Percentiles rank a stretch among this genome's conserved stretches.
Conservation (phyloP, 2,888 invertebrate species). For the Caenorhabditis becei region DNA sequence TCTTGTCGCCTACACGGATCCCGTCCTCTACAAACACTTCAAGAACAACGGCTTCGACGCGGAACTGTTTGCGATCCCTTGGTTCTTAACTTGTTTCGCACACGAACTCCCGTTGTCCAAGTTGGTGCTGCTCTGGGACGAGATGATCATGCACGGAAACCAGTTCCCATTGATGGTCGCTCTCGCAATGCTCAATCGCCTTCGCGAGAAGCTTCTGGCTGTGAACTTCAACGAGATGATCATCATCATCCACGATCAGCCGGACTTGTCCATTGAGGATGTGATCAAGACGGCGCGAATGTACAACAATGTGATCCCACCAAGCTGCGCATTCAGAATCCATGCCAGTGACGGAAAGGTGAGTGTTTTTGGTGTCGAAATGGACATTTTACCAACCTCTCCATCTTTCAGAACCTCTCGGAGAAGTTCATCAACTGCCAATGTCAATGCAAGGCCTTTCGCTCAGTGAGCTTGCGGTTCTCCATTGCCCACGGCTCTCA, state of each 20-base stretch:
- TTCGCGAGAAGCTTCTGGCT: slow-evolving; percentile 85
- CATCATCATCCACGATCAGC: slow-evolving; percentile 96
- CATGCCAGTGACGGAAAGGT: slow-evolving; percentile 60
- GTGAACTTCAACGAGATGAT: slow-evolving; percentile 99
- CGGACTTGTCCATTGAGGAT: slow-evolving; percentile 73
- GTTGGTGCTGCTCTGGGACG: slow-evolving; percentile 98
- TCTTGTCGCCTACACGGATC: slow-evolving; percentile 95
- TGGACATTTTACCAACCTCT: too few species aligned
- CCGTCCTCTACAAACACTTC: slow-evolving; percentile 92
- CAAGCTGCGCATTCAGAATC: slow-evolving; percentile 68
- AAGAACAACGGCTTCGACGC: slow-evolving; percentile 94
- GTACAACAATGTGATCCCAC: slow-evolving; percentile 67
- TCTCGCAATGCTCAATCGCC: slow-evolving; percentile 62
- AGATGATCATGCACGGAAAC: slow-evolving; percentile 92
- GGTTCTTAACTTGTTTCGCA: slow-evolving; percentile 85
- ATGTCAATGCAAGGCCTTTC: slow-evolving; percentile 32
- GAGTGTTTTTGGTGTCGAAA: too few species aligned
- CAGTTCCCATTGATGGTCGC: slow-evolving; percentile 92
- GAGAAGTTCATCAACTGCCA: slow-evolving; percentile 6
- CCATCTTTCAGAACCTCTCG: slow-evolving; percentile 8
- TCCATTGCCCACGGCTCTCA: slow-evolving; percentile 62
- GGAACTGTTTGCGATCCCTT: slow-evolving; percentile 97
- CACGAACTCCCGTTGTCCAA: slow-evolving; percentile 98
- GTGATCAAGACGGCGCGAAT: slow-evolving; percentile 67
- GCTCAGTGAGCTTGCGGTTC: slow-evolving; percentile 31